Evolutionary conservation across 2,888 invertebrate species (phyloP), one percentile per base, ranked within the genome.

Genomic region (Litoditis marina): DNA sequence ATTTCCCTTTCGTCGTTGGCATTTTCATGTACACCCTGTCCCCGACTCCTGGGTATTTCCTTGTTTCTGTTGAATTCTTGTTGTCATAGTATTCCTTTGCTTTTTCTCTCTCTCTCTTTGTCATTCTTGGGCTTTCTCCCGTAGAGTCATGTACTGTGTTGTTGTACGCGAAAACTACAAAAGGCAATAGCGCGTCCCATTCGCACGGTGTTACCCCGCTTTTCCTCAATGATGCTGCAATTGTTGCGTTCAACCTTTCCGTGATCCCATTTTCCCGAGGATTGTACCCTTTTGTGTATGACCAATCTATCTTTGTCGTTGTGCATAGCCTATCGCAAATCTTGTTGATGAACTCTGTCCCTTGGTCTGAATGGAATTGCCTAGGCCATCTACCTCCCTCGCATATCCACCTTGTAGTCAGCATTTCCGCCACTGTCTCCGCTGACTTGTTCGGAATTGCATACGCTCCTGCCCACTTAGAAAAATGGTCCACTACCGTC

Each of bases 121-220:
- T n/a, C n/a, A n/a, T n/a, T n/a, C n/a, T n/a, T n/a, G n/a, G n/a
- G n/a, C n/a, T n/a, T 32, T 67, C 66, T 2, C 65, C 67, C 19
- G 67, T 69, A 2, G 62, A 11, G 5, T 32, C 27, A 32, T 73
- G 71, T 8, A 30, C 32, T 8, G 52, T 27, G 16, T 25, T 32
- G 36, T 73, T 73, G 34, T 73, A 73, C 7, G 73, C 67, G 22
- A 54, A 73, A n/a, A 67, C 49, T 1, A 53, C 63, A 27, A 44
- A 64, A 13, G 64, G 65, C 22, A 73, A 22, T 25, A 42, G 32
- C 31, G 59, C 44, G 39, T 69, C 69, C 73, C 73, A 73, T n/a
- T 66, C 63, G 16, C 19, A 31, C 13, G 54, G 46, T 0, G 55
- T 30, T 5, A 32, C 31, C 4, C 36, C 19, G 0, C 13, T 62